A percentile compares a stretch with the other conserved stretches of the same genome.
Conservation (phyloP, 2,113 vertebrate species). For the Oreotrochilus melanogaster region DNA sequence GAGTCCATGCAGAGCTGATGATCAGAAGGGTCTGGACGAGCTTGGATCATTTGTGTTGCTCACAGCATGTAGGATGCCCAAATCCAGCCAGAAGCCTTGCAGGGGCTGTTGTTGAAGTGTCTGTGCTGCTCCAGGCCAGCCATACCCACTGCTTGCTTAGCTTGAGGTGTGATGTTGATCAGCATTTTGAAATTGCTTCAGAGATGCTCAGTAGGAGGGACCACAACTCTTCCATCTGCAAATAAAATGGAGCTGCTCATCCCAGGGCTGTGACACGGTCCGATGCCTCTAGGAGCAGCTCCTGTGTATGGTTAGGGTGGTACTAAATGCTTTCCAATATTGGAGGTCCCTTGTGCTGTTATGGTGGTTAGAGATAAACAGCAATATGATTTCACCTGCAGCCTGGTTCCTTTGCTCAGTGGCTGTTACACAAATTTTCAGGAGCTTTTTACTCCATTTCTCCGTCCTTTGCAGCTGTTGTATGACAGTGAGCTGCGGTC, state of each 20-base stretch:
- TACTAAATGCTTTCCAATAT: not conserved
- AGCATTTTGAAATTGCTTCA: not conserved
- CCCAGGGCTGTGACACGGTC: not conserved
- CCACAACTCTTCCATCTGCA: not conserved
- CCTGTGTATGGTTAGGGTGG: not conserved
- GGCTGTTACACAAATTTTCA: not conserved
- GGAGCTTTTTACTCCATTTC: not conserved
- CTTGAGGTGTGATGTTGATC: not conserved
- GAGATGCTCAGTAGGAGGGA: not conserved
- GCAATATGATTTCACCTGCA: not conserved
- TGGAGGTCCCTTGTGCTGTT: not conserved
- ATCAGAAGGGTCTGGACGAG: not conserved
- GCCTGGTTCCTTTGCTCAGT: not conserved
- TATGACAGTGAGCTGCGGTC: not conserved
- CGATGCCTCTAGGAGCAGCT: not conserved
- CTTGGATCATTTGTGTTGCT: not conserved
- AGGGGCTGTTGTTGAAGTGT: not conserved
- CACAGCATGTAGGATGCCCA: accelerated
- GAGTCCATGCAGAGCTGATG: not conserved
- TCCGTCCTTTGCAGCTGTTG: not conserved
- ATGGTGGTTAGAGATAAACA: not conserved
- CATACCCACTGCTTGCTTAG: accelerated
- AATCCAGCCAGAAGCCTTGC: not conserved
- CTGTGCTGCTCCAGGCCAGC: not conserved
- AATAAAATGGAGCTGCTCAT: not conserved